These are phyloP conservation scores for Saccostrea glomerata DNA, from an alignment of 1,140 invertebrate genomes.

Conservation along the genomic window DNA sequence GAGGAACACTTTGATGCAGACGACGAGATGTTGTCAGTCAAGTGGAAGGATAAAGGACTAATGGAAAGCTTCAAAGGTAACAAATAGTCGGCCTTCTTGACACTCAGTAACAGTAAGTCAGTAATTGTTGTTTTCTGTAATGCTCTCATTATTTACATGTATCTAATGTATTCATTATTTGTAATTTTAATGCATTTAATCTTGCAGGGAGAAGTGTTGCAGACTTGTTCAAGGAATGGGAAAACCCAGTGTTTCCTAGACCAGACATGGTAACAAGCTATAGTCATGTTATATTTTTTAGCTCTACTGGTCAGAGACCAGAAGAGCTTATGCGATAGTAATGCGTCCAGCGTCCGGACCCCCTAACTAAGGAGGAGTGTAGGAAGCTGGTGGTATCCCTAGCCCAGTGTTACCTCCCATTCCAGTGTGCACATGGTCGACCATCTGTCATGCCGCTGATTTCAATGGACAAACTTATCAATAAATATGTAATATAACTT, in stretches of 20 bases:
- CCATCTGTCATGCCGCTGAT: constrained; percentile 82
- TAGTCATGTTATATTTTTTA: too few species aligned
- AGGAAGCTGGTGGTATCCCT: constrained; percentile 81
- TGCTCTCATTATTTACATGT: background rate
- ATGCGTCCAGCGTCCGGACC: too few species aligned
- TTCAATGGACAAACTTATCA: constrained; percentile 61
- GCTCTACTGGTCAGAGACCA: too few species aligned
- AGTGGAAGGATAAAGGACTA: constrained; percentile 55
- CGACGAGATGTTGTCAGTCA: constrained; percentile 51
- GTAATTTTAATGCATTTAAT: background rate
- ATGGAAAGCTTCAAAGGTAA: background rate
- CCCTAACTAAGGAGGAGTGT: constrained; percentile 81
- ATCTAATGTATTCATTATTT: background rate
- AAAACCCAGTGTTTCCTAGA: constrained; percentile 70
- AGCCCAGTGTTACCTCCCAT: constrained; percentile 84
- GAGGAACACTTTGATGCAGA: constrained; percentile 55
- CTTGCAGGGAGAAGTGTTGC: constrained; percentile 41
- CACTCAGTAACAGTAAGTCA: background rate
- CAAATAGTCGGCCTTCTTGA: background rate
- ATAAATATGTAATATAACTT: background rate
- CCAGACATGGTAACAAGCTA: constrained; percentile 62
- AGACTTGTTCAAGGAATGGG: constrained; percentile 66
- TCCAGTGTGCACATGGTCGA: constrained; percentile 89
- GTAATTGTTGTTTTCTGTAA: background rate
- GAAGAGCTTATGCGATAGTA: too few species aligned